A percentile compares a stretch with the other conserved stretches of the same genome.
Evolutionary conservation across 2,888 invertebrate genomes (phyloP).

Genomic region (Temnothorax rugatulus): DNA sequence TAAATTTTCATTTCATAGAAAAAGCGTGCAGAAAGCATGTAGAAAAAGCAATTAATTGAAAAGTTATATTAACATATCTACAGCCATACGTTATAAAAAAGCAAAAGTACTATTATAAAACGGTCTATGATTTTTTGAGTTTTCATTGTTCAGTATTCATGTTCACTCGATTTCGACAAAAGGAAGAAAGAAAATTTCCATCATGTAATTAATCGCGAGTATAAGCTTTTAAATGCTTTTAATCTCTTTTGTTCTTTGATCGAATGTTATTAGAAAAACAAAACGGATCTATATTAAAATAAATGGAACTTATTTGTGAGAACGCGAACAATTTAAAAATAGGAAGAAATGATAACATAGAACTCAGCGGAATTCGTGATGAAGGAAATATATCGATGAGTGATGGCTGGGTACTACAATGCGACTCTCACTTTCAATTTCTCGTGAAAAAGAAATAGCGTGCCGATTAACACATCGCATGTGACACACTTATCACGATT

Average conservation of each 20-base stretch:
- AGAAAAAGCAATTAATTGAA: background rate
- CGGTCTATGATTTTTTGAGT: background rate
- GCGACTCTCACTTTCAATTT: constrained; percentile 12
- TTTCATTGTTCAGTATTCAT: background rate
- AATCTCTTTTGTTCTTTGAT: background rate
- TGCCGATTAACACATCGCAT: constrained; percentile 61
- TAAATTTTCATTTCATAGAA: background rate
- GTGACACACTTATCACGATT: constrained; percentile 58
- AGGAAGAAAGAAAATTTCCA: background rate
- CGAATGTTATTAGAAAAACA: background rate
- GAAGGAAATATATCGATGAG: background rate
- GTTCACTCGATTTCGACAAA: background rate
- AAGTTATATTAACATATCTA: background rate
- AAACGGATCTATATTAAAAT: background rate
- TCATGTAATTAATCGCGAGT: background rate
- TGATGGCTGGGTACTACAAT: background rate
- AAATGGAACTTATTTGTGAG: background rate
- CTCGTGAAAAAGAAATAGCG: background rate
- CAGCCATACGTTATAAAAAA: background rate
- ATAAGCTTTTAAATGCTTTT: no score
- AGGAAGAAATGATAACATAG: background rate
- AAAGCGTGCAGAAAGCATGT: background rate
- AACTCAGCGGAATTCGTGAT: background rate
- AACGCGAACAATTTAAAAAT: background rate
- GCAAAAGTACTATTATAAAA: background rate